Conservation (phyloP, 1,140 invertebrate genomes). For the Eulimnadia texana region DNA sequence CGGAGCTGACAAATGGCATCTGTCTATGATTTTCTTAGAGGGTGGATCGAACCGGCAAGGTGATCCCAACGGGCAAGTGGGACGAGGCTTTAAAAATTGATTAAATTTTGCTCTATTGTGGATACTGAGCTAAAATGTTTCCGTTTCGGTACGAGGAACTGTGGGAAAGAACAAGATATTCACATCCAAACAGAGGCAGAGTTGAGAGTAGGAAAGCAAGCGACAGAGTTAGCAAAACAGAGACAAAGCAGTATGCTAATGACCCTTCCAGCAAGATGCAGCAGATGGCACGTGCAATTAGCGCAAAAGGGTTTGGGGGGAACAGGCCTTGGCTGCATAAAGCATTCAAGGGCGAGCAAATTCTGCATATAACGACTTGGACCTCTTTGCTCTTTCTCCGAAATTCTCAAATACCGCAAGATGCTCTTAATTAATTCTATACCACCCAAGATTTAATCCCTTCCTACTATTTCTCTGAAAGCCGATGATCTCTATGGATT, state of each 20-base stretch:
- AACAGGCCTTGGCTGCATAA: slow-evolving; percentile 1
- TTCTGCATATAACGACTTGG: background rate
- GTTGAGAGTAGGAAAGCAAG: slow-evolving; percentile 5
- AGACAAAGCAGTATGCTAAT: slow-evolving; percentile 5
- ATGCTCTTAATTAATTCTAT: background rate
- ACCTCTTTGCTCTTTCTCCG: background rate
- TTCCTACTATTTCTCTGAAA: background rate
- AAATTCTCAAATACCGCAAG: background rate
- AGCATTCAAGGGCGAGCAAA: slow-evolving; percentile 6
- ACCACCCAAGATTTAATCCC: slow-evolving; percentile 1
- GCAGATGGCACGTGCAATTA: slow-evolving; percentile 14
- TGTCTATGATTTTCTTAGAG: too few species aligned
- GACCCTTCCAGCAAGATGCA: slow-evolving; percentile 10
- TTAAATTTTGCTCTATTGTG: background rate
- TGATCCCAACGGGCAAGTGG: background rate
- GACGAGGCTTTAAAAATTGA: too few species aligned
- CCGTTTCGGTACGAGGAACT: background rate
- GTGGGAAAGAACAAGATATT: slow-evolving; percentile 3
- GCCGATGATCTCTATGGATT: background rate
- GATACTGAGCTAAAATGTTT: background rate
- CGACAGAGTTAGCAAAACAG: slow-evolving; percentile 1
- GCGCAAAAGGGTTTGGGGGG: background rate
- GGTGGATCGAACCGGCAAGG: background rate
- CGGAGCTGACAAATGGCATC: background rate
- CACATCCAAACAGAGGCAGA: background rate